phyloP scores from a whole-genome alignment of 2,888 invertebrate species.

The Pocota personata region DNA sequence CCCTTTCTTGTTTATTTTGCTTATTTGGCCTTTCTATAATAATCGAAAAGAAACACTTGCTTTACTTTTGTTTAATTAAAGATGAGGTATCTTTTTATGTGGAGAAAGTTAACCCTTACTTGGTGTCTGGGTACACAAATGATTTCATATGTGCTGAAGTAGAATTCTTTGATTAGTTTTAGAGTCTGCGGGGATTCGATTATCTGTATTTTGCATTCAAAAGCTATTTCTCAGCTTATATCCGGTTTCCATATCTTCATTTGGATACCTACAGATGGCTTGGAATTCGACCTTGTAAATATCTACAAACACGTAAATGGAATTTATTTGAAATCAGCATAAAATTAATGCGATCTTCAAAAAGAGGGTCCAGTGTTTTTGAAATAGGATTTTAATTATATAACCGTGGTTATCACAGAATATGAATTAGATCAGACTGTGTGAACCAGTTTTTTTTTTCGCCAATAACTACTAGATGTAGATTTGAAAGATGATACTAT shows the following conservation, averaged over 20 bases:
- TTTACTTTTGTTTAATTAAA: conserved; percentile 39
- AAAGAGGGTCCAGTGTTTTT: background rate
- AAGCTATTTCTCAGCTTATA: background rate
- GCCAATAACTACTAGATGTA: too few species aligned
- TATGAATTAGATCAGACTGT: background rate
- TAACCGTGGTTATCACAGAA: background rate
- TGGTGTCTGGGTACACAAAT: background rate
- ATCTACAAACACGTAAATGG: background rate
- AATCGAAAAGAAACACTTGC: conserved; percentile 35
- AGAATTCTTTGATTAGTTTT: background rate
- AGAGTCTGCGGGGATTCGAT: background rate
- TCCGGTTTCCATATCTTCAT: background rate
- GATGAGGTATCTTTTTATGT: background rate
- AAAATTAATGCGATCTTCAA: background rate
- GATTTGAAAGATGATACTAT: too few species aligned
- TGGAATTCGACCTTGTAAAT: background rate
- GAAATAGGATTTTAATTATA: background rate
- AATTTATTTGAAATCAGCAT: background rate
- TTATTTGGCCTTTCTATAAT: conserved; percentile 42
- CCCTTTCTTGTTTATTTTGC: conserved; percentile 27
- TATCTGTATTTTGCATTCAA: background rate
- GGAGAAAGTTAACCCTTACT: conserved; percentile 46
- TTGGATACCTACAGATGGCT: too few species aligned
- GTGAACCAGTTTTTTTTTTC: background rate
- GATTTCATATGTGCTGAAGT: background rate